Base-by-base conservation (phyloP, 1,140 invertebrate genomes). In the Tyrophagus putrescentiae region DNA sequence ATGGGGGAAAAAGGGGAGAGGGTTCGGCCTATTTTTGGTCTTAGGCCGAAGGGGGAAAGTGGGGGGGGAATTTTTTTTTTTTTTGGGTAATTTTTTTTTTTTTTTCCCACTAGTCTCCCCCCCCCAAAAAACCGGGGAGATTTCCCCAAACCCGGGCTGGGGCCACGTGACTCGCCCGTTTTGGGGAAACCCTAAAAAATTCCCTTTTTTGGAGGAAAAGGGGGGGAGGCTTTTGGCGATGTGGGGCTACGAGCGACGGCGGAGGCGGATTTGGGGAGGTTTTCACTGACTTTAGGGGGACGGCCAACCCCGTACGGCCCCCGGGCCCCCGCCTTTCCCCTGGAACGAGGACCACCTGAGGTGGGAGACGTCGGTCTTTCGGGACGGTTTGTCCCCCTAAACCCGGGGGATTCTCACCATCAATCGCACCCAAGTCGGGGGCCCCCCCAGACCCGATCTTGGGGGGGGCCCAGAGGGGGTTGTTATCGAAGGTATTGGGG, bases 21-120 rank as follows among this genome's bases (percentile, higher is more conserved):
- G 76, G n/a, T n/a, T 81, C 70, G 79, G 52, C 79, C 79, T 34
- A 81, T 81, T 81, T 80, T 68, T 81, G 79, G 79, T 67, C 73
- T 41, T 68, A 64, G 80, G 60, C 79, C 78, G 0, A 78, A 79
- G 61, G 77, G n/a, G n/a, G n/a, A n/a, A n/a, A n/a, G n/a, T n/a
- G n/a, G n/a, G n/a, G n/a, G n/a, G n/a, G n/a, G n/a, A n/a, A n/a
- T n/a, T n/a, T n/a, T n/a, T n/a, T n/a, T n/a, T n/a, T n/a, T n/a
- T n/a, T n/a, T n/a, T n/a, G n/a, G n/a, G n/a, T n/a, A n/a, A n/a
- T n/a, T n/a, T n/a, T n/a, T n/a, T n/a, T n/a, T n/a, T n/a, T n/a
- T n/a, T n/a, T n/a, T n/a, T n/a, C n/a, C n/a, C n/a, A n/a, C 76
- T 58, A 81, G 81, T 64, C 73, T 80, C 41, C 73, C 75, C 65